Percentiles rank a stretch among this genome's conserved stretches.
These are phyloP conservation scores for Anastrepha obliqua DNA, from an alignment of 1,140 invertebrate species.

Conservation along the genomic window DNA sequence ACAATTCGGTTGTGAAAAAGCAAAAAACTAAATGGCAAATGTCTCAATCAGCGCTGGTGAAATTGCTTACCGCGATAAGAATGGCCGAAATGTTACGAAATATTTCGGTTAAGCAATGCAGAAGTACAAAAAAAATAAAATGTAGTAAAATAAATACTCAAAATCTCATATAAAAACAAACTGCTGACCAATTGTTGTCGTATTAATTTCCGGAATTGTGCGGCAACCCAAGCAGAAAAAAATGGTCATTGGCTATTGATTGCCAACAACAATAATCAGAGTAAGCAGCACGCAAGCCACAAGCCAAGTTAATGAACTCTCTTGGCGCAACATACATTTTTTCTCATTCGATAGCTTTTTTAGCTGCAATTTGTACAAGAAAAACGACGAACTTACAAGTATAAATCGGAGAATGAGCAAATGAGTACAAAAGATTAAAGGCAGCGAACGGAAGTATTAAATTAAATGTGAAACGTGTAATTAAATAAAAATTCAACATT, in stretches of 20 bases:
- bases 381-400: conserved; percentile 1
- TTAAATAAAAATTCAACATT: neutral
- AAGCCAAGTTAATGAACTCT: conserved; percentile 33
- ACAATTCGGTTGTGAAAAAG: neutral
- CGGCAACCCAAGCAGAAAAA: neutral
- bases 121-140: neutral
- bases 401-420: neutral
- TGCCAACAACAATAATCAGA: neutral
- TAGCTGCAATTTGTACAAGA: neutral
- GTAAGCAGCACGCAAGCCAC: conserved; percentile 1
- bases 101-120: too few relatives aligned
- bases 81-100: neutral
- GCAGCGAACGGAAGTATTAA: neutral
- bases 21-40: neutral
- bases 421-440: neutral
- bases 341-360: neutral
- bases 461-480: neutral
- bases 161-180: neutral
- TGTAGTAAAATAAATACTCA: neutral
- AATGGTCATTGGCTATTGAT: neutral
- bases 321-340: neutral
- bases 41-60: neutral
- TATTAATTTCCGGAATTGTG: neutral
- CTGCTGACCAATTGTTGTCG: conserved; percentile 12
- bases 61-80: neutral